Conservation (phyloP, 2,113 vertebrate genomes). For the Tautogolabrus adspersus region DNA sequence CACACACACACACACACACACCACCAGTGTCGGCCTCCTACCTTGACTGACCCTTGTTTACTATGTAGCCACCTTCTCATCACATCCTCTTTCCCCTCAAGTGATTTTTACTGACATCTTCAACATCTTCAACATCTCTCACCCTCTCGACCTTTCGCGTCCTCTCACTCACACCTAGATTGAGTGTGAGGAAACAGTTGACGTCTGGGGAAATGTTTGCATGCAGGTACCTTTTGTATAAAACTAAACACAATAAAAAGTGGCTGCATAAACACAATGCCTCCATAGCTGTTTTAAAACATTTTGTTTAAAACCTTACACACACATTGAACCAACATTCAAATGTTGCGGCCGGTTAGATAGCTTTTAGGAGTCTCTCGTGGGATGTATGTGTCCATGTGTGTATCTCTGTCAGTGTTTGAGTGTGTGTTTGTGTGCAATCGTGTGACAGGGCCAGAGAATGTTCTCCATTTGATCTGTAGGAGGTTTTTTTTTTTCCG, state of each 20-base stretch:
- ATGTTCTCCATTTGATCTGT: conserved; percentile 87
- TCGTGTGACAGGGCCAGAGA: conserved; percentile 70
- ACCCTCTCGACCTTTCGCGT: conserved; percentile 19
- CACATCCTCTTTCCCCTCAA: conserved; percentile 53
- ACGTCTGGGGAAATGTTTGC: background rate
- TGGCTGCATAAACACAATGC: conserved; percentile 7
- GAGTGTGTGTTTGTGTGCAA: conserved; percentile 22
- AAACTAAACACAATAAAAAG: conserved; percentile 20
- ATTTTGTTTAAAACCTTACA: conserved; percentile 22
- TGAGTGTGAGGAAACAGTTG: conserved; percentile 19
- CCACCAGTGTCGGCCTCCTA: conserved; percentile 57
- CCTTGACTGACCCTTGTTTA: conserved; percentile 78
- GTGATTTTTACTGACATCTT: conserved; percentile 51
- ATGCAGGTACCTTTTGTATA: conserved; percentile 16
- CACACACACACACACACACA: conserved; percentile 54
- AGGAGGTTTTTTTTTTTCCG: conserved; percentile 75
- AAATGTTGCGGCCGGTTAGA: conserved; percentile 38
- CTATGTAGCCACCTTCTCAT: conserved; percentile 54
- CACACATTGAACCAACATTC: conserved; percentile 58
- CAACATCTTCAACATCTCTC: conserved; percentile 58
- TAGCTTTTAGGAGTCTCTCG: conserved; percentile 46
- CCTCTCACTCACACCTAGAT: conserved; percentile 26
- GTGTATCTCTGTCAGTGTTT: conserved; percentile 7
- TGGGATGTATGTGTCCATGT: conserved; percentile 27
- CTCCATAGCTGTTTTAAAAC: conserved; percentile 4